Conservation (phyloP, 2,113 vertebrate genomes). For the Pungitius pungitius region DNA sequence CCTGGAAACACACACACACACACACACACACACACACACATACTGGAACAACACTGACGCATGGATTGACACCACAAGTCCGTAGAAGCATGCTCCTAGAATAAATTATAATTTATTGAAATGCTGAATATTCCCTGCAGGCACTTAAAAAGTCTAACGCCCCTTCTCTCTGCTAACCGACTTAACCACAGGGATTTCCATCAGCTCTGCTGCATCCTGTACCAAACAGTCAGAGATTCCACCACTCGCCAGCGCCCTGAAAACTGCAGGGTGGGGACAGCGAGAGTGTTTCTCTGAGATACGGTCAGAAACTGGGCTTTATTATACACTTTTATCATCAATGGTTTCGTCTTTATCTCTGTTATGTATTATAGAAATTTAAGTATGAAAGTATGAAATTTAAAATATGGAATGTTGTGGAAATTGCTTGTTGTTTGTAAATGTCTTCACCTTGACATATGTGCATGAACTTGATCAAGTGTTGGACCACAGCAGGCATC, state of each 20-base stretch:
- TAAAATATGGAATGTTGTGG: background rate
- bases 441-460: conserved; percentile 45
- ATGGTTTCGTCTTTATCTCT: conserved; percentile 17
- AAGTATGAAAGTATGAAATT: background rate
- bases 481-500: conserved; percentile 35
- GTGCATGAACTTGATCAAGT: conserved; percentile 49
- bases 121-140: conserved; percentile 74
- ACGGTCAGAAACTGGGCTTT: conserved; percentile 28
- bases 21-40: conserved; percentile 20
- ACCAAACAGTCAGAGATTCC: conserved; percentile 75
- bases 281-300: conserved; percentile 20
- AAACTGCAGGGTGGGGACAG: conserved; percentile 64
- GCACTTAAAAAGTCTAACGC: conserved; percentile 75
- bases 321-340: conserved; percentile 28
- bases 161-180: conserved; percentile 71
- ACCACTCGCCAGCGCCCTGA: conserved; percentile 62
- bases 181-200: conserved; percentile 80
- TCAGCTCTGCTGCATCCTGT: conserved; percentile 76
- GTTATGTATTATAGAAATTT: background rate
- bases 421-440: conserved; percentile 35
- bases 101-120: conserved; percentile 69
- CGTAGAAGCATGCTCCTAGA: conserved; percentile 42
- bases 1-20: conserved; percentile 32
- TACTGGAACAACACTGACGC: conserved; percentile 30
- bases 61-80: conserved; percentile 4